Evolutionary conservation across 2,797 vertebrate species (phyloP).

Genomic region (Glossophaga mutica): DNA sequence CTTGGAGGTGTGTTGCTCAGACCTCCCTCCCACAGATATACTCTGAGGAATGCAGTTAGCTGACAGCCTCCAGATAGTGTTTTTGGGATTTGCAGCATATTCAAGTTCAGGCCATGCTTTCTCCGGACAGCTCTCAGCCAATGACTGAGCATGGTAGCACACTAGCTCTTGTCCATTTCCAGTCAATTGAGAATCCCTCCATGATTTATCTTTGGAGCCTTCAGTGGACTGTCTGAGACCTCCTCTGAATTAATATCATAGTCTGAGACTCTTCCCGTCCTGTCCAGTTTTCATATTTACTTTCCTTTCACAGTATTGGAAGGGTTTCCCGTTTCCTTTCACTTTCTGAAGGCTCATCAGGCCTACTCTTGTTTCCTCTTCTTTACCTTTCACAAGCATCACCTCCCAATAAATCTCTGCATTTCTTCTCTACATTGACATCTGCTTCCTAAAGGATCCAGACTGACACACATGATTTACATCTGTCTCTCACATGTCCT

Average conservation of each 20-base stretch:
- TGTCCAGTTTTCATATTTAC: not conserved
- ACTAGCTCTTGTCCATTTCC: not conserved
- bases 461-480: not conserved
- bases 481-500: not conserved
- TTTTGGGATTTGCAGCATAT: not conserved
- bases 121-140: not conserved
- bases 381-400: not conserved
- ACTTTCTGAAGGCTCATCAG: not conserved
- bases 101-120: not conserved
- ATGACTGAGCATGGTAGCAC: not conserved
- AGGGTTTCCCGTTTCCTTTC: no score
- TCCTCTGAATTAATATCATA: not conserved
- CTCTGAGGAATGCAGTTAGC: not conserved
- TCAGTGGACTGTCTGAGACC: not conserved
- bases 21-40: not conserved
- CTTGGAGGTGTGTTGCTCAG: not conserved
- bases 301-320: not conserved
- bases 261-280: not conserved
- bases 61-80: not conserved
- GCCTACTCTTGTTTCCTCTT: not conserved
- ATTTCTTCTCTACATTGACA: not conserved
- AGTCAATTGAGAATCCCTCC: not conserved
- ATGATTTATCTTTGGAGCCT: not conserved
- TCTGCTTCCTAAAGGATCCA: not conserved
- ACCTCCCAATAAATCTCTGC: rapidly evolving